Evolutionary conservation across 2,888 invertebrate genomes (phyloP), one percentile per base, ranked within the genome.

Genomic region (Himalopsyche anomala): DNA sequence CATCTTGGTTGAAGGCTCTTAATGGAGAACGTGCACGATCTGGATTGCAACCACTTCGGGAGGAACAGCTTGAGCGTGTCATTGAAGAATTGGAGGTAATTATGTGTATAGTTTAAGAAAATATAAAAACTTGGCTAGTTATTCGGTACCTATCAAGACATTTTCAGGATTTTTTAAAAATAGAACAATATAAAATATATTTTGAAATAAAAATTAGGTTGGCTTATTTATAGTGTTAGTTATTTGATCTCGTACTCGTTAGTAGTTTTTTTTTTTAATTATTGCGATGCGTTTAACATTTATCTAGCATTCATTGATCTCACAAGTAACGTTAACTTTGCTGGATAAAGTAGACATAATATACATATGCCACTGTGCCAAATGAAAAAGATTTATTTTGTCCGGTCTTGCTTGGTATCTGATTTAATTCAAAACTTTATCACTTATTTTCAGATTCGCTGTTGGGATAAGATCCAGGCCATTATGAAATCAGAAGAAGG

Each of bases 401-500:
- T 40, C 5, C 40, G 9, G 8, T 45, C 9, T 8, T 2, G 8
- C 6, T 11, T 9, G 8, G 11, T 45, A 45, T 45, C 40, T 69
- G 69, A 19, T 69, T 40, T 69, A n/a, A n/a, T 9, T 83, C 5
- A 17, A 1, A 38, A 19, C 3, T 38, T 5, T 5, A 42, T 40
- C 80, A 81, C 19, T 42, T 89, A 84, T 87, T 91, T 91, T 19
- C 89, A 95, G 95, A 92, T 97, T 89, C 96, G 97, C 89, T 98
- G 98, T 91, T 98, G 98, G 97, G 97, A 98, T 90, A 97, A 97
- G 93, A 97, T 98, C 90, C 98, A 98, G 92, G 95, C 96, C 87
- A 97, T 98, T 90, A 95, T 98, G 90, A 96, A 97, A 91, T 97
- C 96, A 88, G 98, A 98, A 92, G 98, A 98, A 91, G 98, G 98